Percentiles rank a stretch among this genome's conserved stretches.
Evolutionary conservation across 2,113 vertebrate genomes (phyloP).

Genomic region (Ceyx melanurus): DNA sequence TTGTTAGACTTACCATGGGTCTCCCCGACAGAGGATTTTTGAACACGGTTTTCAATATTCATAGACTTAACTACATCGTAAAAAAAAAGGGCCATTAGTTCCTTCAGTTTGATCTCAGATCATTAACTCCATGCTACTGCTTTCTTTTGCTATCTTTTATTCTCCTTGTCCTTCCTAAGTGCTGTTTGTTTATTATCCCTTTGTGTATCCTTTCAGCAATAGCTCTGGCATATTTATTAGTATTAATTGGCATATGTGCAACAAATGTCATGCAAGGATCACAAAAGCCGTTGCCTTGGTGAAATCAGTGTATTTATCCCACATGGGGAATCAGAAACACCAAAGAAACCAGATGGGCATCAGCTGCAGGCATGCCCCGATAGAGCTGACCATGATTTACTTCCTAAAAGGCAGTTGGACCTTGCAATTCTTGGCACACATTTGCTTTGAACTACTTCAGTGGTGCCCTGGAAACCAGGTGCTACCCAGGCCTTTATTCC

Average conservation of each 20-base stretch:
- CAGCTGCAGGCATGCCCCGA: background rate
- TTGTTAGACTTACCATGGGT: background rate
- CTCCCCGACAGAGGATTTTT: background rate
- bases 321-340: background rate
- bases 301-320: conserved; percentile 7
- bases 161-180: background rate
- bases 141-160: background rate
- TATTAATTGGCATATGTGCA: conserved; percentile 45
- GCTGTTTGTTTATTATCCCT: conserved; percentile 3
- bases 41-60: conserved; percentile 42
- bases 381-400: background rate
- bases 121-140: background rate
- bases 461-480: background rate
- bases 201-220: background rate
- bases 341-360: conserved; percentile 40
- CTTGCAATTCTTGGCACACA: background rate
- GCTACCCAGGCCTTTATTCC: background rate
- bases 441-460: background rate
- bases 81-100: background rate
- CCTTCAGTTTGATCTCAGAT: conserved; percentile 5
- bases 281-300: conserved; percentile 10
- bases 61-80: background rate
- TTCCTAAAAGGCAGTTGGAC: background rate
- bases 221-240: conserved; percentile 19
- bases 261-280: conserved; percentile 32